Conservation (phyloP, 2,113 vertebrate genomes). For the Corythaeola cristata region DNA sequence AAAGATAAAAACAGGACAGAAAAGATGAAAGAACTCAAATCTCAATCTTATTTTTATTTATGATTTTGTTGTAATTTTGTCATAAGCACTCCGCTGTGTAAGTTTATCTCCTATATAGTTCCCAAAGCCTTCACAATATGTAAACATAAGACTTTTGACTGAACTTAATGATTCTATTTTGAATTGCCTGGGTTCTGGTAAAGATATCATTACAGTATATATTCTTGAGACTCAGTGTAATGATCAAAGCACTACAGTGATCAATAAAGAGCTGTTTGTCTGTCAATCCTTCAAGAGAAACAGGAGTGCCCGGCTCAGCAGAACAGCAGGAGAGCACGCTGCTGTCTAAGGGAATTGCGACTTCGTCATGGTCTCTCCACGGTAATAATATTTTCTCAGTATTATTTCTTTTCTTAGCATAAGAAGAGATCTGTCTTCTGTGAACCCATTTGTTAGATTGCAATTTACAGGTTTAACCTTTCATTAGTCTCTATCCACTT, state of each 20-base stretch:
- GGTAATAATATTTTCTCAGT: conserved; percentile 46
- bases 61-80: not conserved
- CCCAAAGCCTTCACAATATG: not conserved
- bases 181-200: conserved; percentile 4
- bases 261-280: conserved; percentile 53
- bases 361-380: not conserved
- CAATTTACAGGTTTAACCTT: conserved; percentile 63
- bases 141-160: conserved; percentile 10
- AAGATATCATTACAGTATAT: not conserved
- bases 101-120: not conserved
- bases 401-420: conserved; percentile 26
- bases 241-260: conserved; percentile 10
- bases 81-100: not conserved
- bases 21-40: not conserved
- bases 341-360: not conserved
- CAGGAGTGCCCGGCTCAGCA: not conserved
- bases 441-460: conserved; percentile 47
- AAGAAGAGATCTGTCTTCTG: not conserved
- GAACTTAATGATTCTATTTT: conserved; percentile 25
- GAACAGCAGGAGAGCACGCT: not conserved
- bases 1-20: not conserved
- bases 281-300: conserved; percentile 25
- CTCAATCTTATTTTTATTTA: not conserved
- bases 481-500: conserved; percentile 58
- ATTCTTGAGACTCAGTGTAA: conserved; percentile 13